Base-by-base conservation (phyloP, 2,113 vertebrate genomes). In the Cebidichthys violaceus region DNA sequence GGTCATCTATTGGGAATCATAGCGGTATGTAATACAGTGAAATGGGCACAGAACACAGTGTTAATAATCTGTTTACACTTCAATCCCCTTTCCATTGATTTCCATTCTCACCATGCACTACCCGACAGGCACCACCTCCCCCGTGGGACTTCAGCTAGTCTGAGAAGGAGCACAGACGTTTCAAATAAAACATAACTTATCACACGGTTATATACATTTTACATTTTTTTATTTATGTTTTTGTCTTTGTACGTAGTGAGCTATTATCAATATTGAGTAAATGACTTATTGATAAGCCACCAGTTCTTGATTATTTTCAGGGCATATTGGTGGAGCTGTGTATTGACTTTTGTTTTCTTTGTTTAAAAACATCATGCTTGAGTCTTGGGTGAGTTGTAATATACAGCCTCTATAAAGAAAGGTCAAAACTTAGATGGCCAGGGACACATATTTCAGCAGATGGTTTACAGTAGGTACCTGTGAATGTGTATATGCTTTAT, bases 31-130 rank as follows among this genome's bases (percentile, higher is more conserved):
- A 92, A 91, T 89, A 86, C 89, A 91, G 81, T 89, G 86, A 90
- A 90, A 90, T 83, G 81, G 86, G 77, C 87, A 75, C 82, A 88
- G 82, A 91, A 87, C 84, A 86, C 74, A 81, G 71, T 45, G 79
- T 85, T 92, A 92, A 94, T 94, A 92, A 92, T 93, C 79, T 90
- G 82, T 93, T 94, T 92, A 93, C 90, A 92, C 90, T 90, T 86
- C 90, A 92, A 20, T 64, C 78, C 70, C 68, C 54, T 86, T 85
- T 18, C n/a, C 47, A 93, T 93, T 84, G 93, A 93, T 94, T 93
- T 93, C 85, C 89, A 85, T 90, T 93, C 79, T 57, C 39, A 9
- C 33, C 31, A 76, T 39, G 13, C 67, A 76, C 54, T 74, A 54
- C 10, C 67, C 79, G 86, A 82, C 70, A 74, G 59, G 22, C 31